A percentile compares a stretch with the other conserved stretches of the same genome.
phyloP scores from a whole-genome alignment of 2,888 invertebrate genomes.

The Stegana nigrithorax region DNA sequence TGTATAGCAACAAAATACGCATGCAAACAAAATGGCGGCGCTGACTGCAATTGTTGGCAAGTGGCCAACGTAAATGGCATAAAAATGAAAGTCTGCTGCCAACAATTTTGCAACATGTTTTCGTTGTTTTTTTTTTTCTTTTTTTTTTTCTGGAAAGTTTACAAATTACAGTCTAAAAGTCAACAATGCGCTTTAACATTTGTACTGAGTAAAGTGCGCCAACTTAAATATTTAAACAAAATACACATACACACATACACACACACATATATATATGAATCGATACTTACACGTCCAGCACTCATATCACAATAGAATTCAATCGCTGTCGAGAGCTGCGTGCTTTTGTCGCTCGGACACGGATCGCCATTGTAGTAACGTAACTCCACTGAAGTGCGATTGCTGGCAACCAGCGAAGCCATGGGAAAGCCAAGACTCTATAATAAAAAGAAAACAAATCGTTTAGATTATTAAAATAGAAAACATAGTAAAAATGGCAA shows the following conservation, averaged over 20 bases:
- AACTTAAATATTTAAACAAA: too few relatives aligned
- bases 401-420: conserved; percentile 51
- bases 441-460: conserved; percentile 27
- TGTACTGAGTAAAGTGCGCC: too few relatives aligned
- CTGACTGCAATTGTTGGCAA: not conserved
- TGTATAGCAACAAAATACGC: not conserved
- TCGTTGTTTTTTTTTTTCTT: not conserved
- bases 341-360: conserved; percentile 56
- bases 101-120: not conserved
- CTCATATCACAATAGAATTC: conserved; percentile 63
- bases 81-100: conserved; percentile 10
- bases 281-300: conserved; percentile 64
- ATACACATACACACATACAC: not conserved
- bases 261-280: not conserved
- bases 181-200: conserved; percentile 24
- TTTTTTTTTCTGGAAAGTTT: not conserved
- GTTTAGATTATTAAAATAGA: too few relatives aligned
- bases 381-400: conserved; percentile 58
- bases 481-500: conserved; percentile 12
- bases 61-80: conserved; percentile 3
- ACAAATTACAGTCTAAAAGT: conserved; percentile 36
- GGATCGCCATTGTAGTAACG: conserved; percentile 60
- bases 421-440: conserved; percentile 67
- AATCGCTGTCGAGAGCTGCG: conserved; percentile 59
- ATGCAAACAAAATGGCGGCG: conserved; percentile 1